A percentile compares a stretch with the other conserved stretches of the same genome.
Conservation (phyloP, 2,797 vertebrate species). For the Sebastolobus altivelis region DNA sequence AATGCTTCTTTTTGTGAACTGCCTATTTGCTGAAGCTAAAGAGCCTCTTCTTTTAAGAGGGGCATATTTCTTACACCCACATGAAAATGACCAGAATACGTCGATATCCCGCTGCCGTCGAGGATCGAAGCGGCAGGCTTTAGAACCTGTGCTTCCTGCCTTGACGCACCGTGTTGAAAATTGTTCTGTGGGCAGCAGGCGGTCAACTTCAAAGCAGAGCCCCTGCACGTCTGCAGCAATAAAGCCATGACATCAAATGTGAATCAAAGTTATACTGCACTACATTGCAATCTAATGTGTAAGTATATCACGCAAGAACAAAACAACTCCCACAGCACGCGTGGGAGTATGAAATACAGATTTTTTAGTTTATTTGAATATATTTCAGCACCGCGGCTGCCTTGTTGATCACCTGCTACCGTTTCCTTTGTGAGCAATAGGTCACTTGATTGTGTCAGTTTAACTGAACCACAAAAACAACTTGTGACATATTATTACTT, state of each 20-base stretch:
- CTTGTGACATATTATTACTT: slow-evolving; percentile 8
- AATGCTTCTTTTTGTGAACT: neutral
- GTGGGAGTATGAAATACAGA: slow-evolving; percentile 6
- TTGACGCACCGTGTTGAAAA: slow-evolving; percentile 47
- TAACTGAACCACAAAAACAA: slow-evolving; percentile 23
- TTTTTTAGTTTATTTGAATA: slow-evolving; percentile 9
- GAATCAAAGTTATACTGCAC: slow-evolving; percentile 42
- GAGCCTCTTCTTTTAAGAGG: neutral
- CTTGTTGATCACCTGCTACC: slow-evolving; percentile 9
- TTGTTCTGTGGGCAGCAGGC: slow-evolving; percentile 48
- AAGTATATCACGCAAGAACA: slow-evolving; percentile 10
- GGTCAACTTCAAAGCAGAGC: slow-evolving; percentile 63
- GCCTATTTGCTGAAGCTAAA: neutral
- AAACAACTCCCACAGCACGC: slow-evolving; percentile 3
- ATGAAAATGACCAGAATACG: slow-evolving; percentile 17
- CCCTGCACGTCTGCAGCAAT: slow-evolving; percentile 37
- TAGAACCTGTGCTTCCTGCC: slow-evolving; percentile 24
- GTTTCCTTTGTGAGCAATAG: slow-evolving; percentile 13
- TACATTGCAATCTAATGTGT: slow-evolving; percentile 11
- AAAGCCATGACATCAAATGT: slow-evolving; percentile 44
- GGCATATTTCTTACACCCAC: neutral
- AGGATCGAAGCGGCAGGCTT: slow-evolving; percentile 10
- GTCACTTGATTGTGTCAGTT: slow-evolving; percentile 31
- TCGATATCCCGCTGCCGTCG: slow-evolving; percentile 26
- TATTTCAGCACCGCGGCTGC: neutral